These are phyloP conservation scores for Mystacornis crossleyi DNA, from an alignment of 2,113 vertebrate species.

Conservation along the genomic window DNA sequence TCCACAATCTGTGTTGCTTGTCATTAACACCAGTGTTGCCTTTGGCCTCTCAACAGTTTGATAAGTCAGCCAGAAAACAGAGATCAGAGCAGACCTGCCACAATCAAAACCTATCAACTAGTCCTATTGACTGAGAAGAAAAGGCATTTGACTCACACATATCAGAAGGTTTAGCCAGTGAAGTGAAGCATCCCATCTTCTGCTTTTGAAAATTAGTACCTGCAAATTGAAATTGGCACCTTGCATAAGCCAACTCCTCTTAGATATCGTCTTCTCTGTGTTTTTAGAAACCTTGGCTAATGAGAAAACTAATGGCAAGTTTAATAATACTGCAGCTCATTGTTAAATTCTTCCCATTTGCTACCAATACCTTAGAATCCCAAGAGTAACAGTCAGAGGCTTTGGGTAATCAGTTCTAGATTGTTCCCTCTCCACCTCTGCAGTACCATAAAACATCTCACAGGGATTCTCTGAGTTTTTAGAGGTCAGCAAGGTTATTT, in stretches of 20 bases:
- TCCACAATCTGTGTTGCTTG: not conserved
- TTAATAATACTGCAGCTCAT: not conserved
- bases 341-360: not conserved
- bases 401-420: not conserved
- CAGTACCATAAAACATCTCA: not conserved
- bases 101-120: not conserved
- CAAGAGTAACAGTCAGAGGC: not conserved
- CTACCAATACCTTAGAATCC: not conserved
- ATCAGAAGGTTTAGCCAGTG: not conserved
- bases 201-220: not conserved
- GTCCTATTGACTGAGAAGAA: not conserved
- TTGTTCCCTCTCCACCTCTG: not conserved
- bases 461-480: not conserved
- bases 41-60: not conserved
- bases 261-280: not conserved
- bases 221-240: not conserved
- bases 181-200: not conserved
- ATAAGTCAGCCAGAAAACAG: not conserved
- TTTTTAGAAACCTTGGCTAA: not conserved
- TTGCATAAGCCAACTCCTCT: not conserved
- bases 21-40: not conserved
- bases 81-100: not conserved
- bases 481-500: not conserved
- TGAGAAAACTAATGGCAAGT: not conserved
- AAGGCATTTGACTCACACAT: not conserved